Percentiles rank a stretch among this genome's conserved stretches.
phyloP scores from a whole-genome alignment of 2,888 invertebrate genomes.

The Cylindroiulus punctatus region DNA sequence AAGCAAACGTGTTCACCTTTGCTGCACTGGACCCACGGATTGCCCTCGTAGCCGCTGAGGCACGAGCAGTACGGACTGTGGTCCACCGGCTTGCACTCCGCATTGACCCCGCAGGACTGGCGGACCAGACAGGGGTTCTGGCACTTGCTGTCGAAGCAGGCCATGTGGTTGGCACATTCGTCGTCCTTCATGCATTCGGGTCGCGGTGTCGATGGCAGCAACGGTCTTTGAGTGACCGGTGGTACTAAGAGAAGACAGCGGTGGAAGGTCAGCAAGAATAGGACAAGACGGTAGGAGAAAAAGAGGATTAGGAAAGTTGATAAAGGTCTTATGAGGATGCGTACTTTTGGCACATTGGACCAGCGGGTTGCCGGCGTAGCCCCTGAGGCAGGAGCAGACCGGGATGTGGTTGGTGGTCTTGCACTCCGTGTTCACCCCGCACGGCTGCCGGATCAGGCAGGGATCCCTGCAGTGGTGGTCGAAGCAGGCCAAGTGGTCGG shows the following conservation, averaged over 20 bases:
- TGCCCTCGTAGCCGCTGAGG: constrained; percentile 78
- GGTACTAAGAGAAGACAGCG: neutral
- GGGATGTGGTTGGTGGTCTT: constrained; percentile 61
- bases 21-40: constrained; percentile 57
- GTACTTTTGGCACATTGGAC: constrained; percentile 56
- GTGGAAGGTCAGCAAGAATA: neutral
- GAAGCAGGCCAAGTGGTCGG: constrained; percentile 77
- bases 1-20: neutral
- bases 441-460: constrained; percentile 57
- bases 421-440: constrained; percentile 61
- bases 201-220: neutral
- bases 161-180: constrained; percentile 57
- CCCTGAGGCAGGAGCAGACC: constrained; percentile 61
- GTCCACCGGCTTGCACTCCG: constrained; percentile 81
- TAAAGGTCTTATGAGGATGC: neutral
- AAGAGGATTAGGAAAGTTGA: too few relatives aligned
- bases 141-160: constrained; percentile 82
- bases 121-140: constrained; percentile 78
- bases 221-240: constrained; percentile 16
- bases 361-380: constrained; percentile 62
- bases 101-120: constrained; percentile 80
- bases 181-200: constrained; percentile 56
- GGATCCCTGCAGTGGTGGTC: constrained; percentile 71
- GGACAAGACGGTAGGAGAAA: neutral
- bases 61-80: constrained; percentile 87